Evolutionary conservation across 2,888 invertebrate species (phyloP).

Genomic region (Thumatha senex): DNA sequence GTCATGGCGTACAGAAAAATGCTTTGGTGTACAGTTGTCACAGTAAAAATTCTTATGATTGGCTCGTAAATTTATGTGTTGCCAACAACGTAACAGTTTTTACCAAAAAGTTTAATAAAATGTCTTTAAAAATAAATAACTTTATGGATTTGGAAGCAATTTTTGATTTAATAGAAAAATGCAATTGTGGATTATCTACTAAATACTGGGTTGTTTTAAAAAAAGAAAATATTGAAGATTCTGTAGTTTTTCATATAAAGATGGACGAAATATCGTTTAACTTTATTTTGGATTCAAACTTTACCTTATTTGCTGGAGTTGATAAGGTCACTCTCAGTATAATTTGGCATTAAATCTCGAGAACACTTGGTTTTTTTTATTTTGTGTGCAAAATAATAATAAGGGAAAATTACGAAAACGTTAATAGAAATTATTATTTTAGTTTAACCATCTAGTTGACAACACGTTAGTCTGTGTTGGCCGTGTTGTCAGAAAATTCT

Average conservation of each 20-base stretch:
- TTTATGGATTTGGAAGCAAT: conserved; percentile 37
- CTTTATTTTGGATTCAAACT: conserved; percentile 43
- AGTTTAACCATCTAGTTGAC: no score
- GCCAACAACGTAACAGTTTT: conserved; percentile 24
- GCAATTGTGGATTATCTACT: conserved; percentile 47
- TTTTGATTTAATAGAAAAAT: conserved; percentile 47
- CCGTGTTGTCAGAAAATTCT: no score
- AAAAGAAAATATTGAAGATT: conserved; percentile 20
- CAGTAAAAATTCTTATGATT: conserved; percentile 38
- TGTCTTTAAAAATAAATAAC: conserved; percentile 41
- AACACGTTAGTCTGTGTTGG: no score
- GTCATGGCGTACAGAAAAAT: conserved; percentile 54
- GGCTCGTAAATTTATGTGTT: conserved; percentile 35
- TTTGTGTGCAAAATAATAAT: no score
- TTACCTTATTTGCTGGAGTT: conserved; percentile 50
- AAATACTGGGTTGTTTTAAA: conserved; percentile 45
- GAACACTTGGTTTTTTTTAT: no score
- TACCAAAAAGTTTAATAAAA: conserved; percentile 22
- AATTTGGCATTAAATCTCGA: conserved; percentile 33
- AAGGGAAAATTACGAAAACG: no score
- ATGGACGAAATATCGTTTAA: conserved; percentile 48
- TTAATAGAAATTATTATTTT: no score
- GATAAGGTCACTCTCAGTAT: conserved; percentile 52
- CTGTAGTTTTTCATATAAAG: conserved; percentile 30
- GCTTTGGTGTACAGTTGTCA: conserved; percentile 55